Evolutionary conservation across 2,797 vertebrate genomes (phyloP).

Genomic region (Margarornis squamiger): DNA sequence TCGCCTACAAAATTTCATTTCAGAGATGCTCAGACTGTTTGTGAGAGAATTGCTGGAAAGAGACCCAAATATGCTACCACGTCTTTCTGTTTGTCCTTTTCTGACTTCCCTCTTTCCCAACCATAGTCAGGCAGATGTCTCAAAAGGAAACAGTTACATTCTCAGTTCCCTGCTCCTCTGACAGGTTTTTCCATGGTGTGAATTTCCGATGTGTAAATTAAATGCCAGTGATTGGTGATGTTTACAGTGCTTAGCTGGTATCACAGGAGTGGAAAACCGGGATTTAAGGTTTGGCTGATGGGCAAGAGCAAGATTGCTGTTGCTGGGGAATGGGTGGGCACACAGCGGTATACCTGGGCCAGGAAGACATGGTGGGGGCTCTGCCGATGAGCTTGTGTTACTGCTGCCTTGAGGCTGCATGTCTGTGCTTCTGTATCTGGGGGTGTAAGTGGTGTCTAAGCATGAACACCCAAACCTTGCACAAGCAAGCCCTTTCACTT

Average conservation of each 20-base stretch:
- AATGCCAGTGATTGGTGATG: neutral
- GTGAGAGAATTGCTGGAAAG: conserved; percentile 42
- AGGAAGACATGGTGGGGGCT: neutral
- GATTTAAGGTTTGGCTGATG: neutral
- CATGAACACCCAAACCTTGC: neutral
- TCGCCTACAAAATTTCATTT: conserved; percentile 72
- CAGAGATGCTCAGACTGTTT: conserved; percentile 59
- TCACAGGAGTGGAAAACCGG: neutral
- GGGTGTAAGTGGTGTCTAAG: neutral
- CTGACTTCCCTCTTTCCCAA: neutral
- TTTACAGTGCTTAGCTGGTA: neutral
- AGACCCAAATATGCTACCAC: neutral
- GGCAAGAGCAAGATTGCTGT: neutral
- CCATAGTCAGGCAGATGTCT: neutral
- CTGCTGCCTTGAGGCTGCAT: rapidly evolving
- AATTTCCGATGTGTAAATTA: neutral
- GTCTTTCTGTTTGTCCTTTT: neutral
- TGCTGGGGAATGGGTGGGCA: neutral
- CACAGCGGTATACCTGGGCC: neutral
- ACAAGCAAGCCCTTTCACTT: neutral
- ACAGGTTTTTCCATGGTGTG: neutral
- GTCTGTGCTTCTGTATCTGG: neutral
- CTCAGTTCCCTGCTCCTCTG: neutral
- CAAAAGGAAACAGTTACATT: neutral
- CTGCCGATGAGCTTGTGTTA: neutral